These are phyloP conservation scores for Chloromyia formosa DNA, from an alignment of 2,888 invertebrate genomes.

Conservation along the genomic window DNA sequence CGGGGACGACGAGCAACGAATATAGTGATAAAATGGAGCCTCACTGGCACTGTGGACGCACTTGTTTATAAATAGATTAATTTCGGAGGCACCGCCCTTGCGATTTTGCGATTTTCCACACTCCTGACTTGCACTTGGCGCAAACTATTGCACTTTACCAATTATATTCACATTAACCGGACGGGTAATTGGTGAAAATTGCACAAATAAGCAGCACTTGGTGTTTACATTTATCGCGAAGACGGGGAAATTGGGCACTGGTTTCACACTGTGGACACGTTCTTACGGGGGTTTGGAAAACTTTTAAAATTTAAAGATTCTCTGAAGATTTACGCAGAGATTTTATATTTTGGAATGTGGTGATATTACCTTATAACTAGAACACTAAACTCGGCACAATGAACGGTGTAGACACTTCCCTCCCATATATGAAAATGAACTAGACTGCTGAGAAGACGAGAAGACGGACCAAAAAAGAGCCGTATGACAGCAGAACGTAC, in stretches of 20 bases:
- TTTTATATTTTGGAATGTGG: neutral
- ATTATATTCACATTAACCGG: no score
- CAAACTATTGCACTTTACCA: neutral
- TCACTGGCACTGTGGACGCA: conserved; percentile 14
- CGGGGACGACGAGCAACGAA: neutral
- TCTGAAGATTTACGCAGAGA: neutral
- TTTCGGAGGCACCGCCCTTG: conserved; percentile 41
- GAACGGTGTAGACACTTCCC: conserved; percentile 22
- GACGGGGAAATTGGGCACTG: neutral
- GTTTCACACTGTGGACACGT: neutral
- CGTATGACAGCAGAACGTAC: conserved; percentile 10
- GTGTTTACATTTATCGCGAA: conserved; percentile 27
- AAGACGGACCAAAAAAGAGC: neutral
- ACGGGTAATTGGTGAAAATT: neutral
- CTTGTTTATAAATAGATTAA: conserved; percentile 40
- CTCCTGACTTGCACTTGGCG: neutral
- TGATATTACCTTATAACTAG: conserved; percentile 38
- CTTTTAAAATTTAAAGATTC: neutral
- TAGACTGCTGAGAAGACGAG: conserved; percentile 7
- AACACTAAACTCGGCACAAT: neutral
- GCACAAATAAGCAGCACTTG: neutral
- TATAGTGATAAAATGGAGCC: conserved; percentile 22
- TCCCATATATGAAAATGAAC: conserved; percentile 41
- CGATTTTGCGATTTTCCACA: neutral
- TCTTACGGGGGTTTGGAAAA: neutral